phyloP scores from a whole-genome alignment of 2,797 vertebrate species.

The Amblyraja radiata region DNA sequence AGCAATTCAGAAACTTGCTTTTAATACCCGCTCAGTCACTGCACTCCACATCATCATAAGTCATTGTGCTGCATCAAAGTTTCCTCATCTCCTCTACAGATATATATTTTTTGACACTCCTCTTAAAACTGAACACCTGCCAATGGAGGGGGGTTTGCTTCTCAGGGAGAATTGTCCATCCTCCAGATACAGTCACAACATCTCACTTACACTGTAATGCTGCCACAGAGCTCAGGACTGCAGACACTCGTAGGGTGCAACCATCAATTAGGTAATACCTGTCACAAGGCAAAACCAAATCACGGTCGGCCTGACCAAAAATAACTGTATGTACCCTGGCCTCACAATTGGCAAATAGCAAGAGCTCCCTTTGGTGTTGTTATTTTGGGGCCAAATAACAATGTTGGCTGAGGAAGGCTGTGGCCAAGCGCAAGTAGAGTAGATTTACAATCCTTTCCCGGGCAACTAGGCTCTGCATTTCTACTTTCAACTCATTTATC shows the following conservation, averaged over 20 bases:
- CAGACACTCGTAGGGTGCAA: not conserved
- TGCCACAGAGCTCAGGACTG: not conserved
- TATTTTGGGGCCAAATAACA: not conserved
- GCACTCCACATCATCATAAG: not conserved
- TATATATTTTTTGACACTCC: not conserved
- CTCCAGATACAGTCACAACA: not conserved
- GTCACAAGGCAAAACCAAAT: not conserved
- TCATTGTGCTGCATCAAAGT: not conserved
- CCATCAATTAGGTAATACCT: not conserved
- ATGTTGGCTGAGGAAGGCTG: not conserved
- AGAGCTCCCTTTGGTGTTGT: not conserved
- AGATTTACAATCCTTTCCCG: not conserved
- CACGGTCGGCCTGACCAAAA: not conserved
- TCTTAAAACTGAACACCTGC: not conserved
- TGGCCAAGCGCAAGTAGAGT: not conserved
- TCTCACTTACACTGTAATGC: not conserved
- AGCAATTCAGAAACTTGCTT: not conserved
- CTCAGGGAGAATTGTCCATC: not conserved
- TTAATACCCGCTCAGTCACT: not conserved
- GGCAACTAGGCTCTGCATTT: not conserved
- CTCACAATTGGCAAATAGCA: not conserved
- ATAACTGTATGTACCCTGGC: not conserved
- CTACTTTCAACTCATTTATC: not conserved
- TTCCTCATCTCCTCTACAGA: not conserved
- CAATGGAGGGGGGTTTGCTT: not conserved